These are phyloP conservation scores for Patella caerulea DNA, from an alignment of 2,888 invertebrate species.

Conservation along the genomic window DNA sequence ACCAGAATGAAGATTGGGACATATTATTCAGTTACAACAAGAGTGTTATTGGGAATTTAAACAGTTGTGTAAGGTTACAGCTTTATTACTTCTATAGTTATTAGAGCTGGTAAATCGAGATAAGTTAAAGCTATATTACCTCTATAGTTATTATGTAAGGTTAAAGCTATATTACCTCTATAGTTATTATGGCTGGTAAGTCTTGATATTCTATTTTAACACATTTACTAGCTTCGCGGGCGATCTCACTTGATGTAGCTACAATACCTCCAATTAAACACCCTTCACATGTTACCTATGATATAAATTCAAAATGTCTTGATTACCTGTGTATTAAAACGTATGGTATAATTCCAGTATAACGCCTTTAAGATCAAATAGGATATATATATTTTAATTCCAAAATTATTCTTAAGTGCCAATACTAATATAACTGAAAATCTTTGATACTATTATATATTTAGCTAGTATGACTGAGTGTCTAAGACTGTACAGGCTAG, in stretches of 20 bases:
- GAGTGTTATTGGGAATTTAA: too few species aligned
- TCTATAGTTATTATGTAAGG: slow-evolving; percentile 79
- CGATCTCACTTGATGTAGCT: slow-evolving; percentile 83
- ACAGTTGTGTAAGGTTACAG: slow-evolving; percentile 75
- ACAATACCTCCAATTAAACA: not conserved
- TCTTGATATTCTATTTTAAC: slow-evolving; percentile 89
- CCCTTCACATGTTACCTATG: not conserved
- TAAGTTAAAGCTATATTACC: slow-evolving; percentile 74
- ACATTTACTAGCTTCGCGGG: slow-evolving; percentile 85
- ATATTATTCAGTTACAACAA: too few species aligned
- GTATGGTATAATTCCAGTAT: not conserved
- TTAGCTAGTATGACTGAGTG: too few species aligned
- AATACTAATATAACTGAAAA: too few species aligned
- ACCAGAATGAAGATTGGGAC: too few species aligned
- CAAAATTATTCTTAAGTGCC: too few species aligned
- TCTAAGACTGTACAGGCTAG: too few species aligned
- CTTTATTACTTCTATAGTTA: slow-evolving; percentile 79
- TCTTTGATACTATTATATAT: too few species aligned
- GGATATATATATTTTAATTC: too few species aligned
- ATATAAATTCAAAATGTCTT: not conserved
- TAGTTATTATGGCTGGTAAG: slow-evolving; percentile 84
- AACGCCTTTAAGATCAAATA: too few species aligned
- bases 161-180: slow-evolving; percentile 71
- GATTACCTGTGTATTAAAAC: not conserved
- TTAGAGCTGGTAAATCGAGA: slow-evolving; percentile 84